These are phyloP conservation scores for Lagopus leucura DNA, from an alignment of 2,113 vertebrate species.

Conservation along the genomic window DNA sequence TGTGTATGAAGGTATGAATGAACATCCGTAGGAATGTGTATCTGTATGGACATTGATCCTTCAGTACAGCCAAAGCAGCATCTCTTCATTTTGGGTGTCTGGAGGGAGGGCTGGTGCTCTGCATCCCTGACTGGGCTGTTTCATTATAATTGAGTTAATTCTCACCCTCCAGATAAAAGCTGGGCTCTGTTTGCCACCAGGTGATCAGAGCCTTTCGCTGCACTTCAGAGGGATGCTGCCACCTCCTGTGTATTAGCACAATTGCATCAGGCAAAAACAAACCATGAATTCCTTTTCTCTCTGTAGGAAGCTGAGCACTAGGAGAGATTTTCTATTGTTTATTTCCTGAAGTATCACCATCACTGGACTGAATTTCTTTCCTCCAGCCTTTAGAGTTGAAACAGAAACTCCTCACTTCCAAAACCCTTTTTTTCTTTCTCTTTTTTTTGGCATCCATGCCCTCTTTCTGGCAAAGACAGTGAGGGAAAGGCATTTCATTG, in stretches of 20 bases:
- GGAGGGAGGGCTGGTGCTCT: background rate
- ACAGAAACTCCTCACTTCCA: background rate
- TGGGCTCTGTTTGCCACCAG: background rate
- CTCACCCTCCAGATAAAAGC: background rate
- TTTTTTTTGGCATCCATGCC: background rate
- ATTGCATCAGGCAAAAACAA: background rate
- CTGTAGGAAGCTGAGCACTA: background rate
- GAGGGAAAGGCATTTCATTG: background rate
- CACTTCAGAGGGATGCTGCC: background rate
- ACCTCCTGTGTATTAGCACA: background rate
- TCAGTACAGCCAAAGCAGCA: background rate
- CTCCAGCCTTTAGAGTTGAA: background rate
- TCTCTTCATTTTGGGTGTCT: accelerated
- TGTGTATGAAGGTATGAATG: background rate
- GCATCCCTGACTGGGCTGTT: background rate
- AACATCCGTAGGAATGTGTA: background rate
- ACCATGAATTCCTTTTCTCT: background rate
- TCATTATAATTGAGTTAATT: background rate
- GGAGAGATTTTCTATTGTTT: background rate
- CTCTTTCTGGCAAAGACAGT: background rate
- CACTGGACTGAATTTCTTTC: background rate
- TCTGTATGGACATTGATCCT: background rate
- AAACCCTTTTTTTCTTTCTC: background rate
- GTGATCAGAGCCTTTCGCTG: background rate
- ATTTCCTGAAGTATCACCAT: background rate